Base-by-base conservation (phyloP, 2,797 vertebrate species). In the Manis pentadactyla region DNA sequence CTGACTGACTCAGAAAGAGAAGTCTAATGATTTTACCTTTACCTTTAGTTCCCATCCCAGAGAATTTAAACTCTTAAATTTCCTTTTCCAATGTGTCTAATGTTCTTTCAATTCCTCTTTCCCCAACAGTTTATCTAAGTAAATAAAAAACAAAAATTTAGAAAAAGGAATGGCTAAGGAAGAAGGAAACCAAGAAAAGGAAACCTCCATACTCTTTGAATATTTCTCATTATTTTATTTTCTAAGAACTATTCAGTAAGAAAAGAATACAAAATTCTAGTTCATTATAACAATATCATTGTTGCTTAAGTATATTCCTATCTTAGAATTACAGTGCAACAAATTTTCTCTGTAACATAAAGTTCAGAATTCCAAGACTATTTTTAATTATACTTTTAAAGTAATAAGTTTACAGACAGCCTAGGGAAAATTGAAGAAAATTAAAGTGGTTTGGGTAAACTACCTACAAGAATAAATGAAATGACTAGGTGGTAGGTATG, bases 211-310 rank as follows among this genome's bases (percentile, higher is more conserved):
- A n/a, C 7, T 82, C 11, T 57, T 82, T 84, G n/a, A 94, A 53
- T 87, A 79, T 84, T 90, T 85, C 2, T 18, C 18, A 73, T 39
- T 66, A 81, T n/a, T 92, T 71, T 79, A 69, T 81, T 83, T 96
- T 86, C 73, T 37, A 73, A 71, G 85, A 92, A 37, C 2, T 11
- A 23, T 42, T 42, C 69, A 9, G 8, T 86, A 85, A 97, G 77
- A 53, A 17, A 64, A 85, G n/a, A 27, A n/a, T 79, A 63, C 81
- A 81, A 29, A 42, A 3, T 31, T 18, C 2, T 18, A 61, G 5
- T 71, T 92, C 25, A n/a, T 2, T 73, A 1, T 39, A 53, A 92
- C 77, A 77, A 84, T 27, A 66, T 87, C 0, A 4, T 51, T 61
- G 10, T 13, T 87, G 8, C 3, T 64, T 39, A 82, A 68, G 4